Percentiles rank a stretch among this genome's conserved stretches.
These are phyloP conservation scores for Didymodactylos carnosus DNA, from an alignment of 2,888 invertebrate genomes.

Conservation along the genomic window DNA sequence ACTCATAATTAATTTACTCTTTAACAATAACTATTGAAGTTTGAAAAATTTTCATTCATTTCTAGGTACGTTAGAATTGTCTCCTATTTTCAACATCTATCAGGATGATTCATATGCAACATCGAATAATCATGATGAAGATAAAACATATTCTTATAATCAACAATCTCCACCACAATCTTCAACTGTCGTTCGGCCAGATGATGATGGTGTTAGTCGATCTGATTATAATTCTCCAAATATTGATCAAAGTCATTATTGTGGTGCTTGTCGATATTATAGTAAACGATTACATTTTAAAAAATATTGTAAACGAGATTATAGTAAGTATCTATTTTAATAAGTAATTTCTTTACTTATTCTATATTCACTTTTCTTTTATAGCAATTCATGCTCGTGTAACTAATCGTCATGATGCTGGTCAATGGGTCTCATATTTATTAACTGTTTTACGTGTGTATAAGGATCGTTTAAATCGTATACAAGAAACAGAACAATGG, in stretches of 20 bases:
- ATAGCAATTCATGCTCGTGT: not conserved
- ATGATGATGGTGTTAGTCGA: not conserved
- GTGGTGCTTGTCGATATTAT: slow-evolving; percentile 2
- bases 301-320: slow-evolving; percentile 9
- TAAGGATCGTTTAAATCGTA: not conserved
- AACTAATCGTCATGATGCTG: not conserved
- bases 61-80: too few species aligned
- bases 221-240: not conserved
- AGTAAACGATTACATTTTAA: not conserved
- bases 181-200: not conserved
- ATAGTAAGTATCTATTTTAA: too few species aligned
- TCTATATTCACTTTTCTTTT: not conserved
- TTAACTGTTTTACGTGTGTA: not conserved
- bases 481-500: slow-evolving; percentile 38
- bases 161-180: not conserved
- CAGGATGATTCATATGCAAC: too few species aligned
- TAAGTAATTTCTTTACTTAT: not conserved
- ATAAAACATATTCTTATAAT: too few species aligned
- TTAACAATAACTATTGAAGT: too few species aligned
- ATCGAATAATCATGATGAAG: too few species aligned
- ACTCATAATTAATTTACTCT: too few species aligned
- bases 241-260: not conserved
- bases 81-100: too few species aligned
- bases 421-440: not conserved
- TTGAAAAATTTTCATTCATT: too few species aligned